Percentiles rank a stretch among this genome's conserved stretches.
Conservation (phyloP, 2,797 vertebrate species). For the Notolabrus celidotus region DNA sequence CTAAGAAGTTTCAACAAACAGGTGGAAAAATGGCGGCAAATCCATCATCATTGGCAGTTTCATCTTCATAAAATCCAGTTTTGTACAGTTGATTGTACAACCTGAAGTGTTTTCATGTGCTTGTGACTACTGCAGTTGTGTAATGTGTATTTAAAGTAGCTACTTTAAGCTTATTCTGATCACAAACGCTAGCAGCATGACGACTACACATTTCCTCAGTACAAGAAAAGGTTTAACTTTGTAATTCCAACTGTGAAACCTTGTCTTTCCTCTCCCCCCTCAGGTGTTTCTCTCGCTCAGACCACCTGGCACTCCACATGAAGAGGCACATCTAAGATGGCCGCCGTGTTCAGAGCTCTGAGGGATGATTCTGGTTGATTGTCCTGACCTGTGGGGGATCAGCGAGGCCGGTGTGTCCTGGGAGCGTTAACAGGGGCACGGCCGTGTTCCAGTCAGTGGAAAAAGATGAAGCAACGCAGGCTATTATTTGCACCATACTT, state of each 20-base stretch:
- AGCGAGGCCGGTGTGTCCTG: slow-evolving; percentile 87
- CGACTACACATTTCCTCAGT: too few species aligned
- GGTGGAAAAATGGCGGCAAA: too few species aligned
- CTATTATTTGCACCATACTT: slow-evolving; percentile 94
- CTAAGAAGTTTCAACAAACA: too few species aligned
- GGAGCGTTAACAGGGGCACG: slow-evolving; percentile 72
- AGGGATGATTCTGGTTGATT: slow-evolving; percentile 82
- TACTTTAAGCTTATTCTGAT: too few species aligned
- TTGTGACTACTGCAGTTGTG: too few species aligned
- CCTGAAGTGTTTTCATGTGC: too few species aligned
- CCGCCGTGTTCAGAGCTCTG: slow-evolving; percentile 67
- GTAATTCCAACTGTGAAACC: not conserved
- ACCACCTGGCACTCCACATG: slow-evolving; percentile 99
- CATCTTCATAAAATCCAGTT: too few species aligned
- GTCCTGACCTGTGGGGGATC: slow-evolving; percentile 84
- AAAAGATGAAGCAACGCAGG: slow-evolving; percentile 81
- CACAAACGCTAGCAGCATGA: too few species aligned
- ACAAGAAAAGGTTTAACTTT: too few species aligned
- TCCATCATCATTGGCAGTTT: too few species aligned
- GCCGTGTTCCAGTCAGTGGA: slow-evolving; percentile 71
- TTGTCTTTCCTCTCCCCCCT: slow-evolving; percentile 75
- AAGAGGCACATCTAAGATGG: slow-evolving; percentile 95
- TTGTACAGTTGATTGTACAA: too few species aligned
- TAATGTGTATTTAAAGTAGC: too few species aligned
- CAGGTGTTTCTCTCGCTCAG: slow-evolving; percentile 98